Evolutionary conservation across 2,113 vertebrate species (phyloP).

Genomic region (Xenopus tropicalis): UCB_Xtro_10.0 CM004449.2:26824501-26825000

Average conservation of each 20-base stretch:
- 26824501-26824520: too few relatives aligned
- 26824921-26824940: background rate
- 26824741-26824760: constrained; percentile 71
- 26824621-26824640: constrained; percentile 30
- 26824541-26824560: too few relatives aligned
- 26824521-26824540: too few relatives aligned
- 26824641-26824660: constrained; percentile 57
- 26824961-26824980: constrained; percentile 54
- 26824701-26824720: constrained; percentile 80
- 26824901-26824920: constrained; percentile 9
- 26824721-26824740: constrained; percentile 57
- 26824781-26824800: constrained; percentile 56
- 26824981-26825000: constrained; percentile 74
- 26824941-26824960: constrained; percentile 33
- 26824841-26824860: constrained; percentile 57
- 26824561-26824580: too few relatives aligned
- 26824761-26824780: constrained; percentile 65
- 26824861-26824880: constrained; percentile 1
- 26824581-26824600: too few relatives aligned
- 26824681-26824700: constrained; percentile 66
- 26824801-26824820: constrained; percentile 63
- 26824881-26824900: constrained; percentile 19
- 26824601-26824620: background rate
- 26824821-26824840: constrained; percentile 60
- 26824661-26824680: constrained; percentile 45